Evolutionary conservation across 1,140 invertebrate species (phyloP).

Genomic region (Drosophila kepulauana): DNA sequence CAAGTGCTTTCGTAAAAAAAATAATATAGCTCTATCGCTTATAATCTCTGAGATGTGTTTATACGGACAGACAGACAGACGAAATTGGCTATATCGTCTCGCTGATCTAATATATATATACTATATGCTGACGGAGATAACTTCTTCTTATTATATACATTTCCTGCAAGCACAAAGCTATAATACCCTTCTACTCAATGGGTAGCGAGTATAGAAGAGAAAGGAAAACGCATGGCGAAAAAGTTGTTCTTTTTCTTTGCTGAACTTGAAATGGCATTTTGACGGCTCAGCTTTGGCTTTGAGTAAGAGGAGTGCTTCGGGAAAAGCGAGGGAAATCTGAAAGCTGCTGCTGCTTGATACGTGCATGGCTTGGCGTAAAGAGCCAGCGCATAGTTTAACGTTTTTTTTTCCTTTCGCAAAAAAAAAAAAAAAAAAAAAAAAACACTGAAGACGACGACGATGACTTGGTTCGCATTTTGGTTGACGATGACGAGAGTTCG

Average conservation of each 20-base stretch:
- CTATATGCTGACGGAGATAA: too few relatives aligned
- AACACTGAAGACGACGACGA: conserved; percentile 1
- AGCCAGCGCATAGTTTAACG: conserved; percentile 61
- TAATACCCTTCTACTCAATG: too few relatives aligned
- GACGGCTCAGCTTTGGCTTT: conserved; percentile 32
- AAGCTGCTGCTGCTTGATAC: neutral
- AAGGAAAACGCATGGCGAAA: conserved; percentile 3
- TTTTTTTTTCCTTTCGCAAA: conserved; percentile 30
- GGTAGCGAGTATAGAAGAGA: neutral
- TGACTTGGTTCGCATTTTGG: neutral
- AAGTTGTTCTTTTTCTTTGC: conserved; percentile 33
- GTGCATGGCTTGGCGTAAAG: conserved; percentile 11
- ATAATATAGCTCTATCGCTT: too few relatives aligned
- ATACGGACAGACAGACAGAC: too few relatives aligned
- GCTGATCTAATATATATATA: too few relatives aligned
- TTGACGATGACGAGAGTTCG: conserved; percentile 27
- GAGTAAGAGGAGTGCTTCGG: neutral
- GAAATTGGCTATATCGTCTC: too few relatives aligned
- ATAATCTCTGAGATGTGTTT: too few relatives aligned
- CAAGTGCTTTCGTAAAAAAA: too few relatives aligned
- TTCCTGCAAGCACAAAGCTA: too few relatives aligned
- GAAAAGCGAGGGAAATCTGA: neutral
- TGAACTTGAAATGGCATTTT: conserved; percentile 74
- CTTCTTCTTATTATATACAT: too few relatives aligned
- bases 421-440: conserved; percentile 5